A percentile compares a stretch with the other conserved stretches of the same genome.
Evolutionary conservation across 2,797 vertebrate species (phyloP).

Genomic region (Esox lucius): DNA sequence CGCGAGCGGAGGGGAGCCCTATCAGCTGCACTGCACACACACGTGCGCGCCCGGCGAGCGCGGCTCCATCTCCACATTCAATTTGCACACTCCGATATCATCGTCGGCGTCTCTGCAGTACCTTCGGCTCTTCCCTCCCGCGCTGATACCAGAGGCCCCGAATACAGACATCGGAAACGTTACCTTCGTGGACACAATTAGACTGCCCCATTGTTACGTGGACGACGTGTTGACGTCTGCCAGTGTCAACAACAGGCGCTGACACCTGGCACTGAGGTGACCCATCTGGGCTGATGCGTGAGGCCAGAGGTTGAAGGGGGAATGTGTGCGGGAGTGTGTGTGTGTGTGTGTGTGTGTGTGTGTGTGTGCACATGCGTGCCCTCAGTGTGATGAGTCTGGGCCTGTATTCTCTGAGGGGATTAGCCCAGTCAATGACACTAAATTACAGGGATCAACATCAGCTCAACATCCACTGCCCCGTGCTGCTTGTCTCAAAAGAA

Average conservation of each 20-base stretch:
- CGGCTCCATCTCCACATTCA: constrained; percentile 74
- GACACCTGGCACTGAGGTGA: constrained; percentile 55
- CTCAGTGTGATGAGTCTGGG: constrained; percentile 70
- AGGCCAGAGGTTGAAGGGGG: constrained; percentile 27
- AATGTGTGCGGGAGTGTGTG: background rate
- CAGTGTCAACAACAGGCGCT: constrained; percentile 54
- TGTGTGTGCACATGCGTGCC: constrained; percentile 52
- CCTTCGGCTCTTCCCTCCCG: constrained; percentile 65
- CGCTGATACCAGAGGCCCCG: constrained; percentile 59
- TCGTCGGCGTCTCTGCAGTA: constrained; percentile 71
- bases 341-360: constrained; percentile 31
- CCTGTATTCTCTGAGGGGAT: constrained; percentile 76
- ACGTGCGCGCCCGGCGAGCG: background rate
- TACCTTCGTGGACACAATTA: constrained; percentile 71
- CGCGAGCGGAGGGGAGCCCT: constrained; percentile 74
- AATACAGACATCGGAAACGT: constrained; percentile 74
- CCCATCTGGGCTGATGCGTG: constrained; percentile 50
- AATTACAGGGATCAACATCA: constrained; percentile 80
- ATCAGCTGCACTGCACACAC: constrained; percentile 74
- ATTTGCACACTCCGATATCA: constrained; percentile 78
- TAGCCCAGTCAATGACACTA: constrained; percentile 79
- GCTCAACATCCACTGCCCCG: constrained; percentile 70
- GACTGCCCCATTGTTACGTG: constrained; percentile 62
- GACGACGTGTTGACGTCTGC: constrained; percentile 56
- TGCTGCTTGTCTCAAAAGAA: constrained; percentile 66